Evolutionary conservation across 2,888 invertebrate species (phyloP), one percentile per base, ranked within the genome.

Genomic region (Cyclophora albipunctata): DNA sequence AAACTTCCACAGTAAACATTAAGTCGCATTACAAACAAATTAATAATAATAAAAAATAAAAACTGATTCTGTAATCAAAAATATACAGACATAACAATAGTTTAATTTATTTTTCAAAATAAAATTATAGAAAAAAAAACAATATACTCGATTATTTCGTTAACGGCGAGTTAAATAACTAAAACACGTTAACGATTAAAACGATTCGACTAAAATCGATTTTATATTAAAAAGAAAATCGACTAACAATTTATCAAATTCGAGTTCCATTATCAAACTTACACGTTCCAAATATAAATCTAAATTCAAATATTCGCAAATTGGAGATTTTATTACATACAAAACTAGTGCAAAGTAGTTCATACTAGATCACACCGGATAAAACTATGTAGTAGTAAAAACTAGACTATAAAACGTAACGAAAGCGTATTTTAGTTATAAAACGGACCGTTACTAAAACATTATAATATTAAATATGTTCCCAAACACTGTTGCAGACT

Each of bases 11-110:
- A 53, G 51, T 44, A 51, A 57, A 57, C 54, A 58, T 60, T 52
- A 48, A 55, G 54, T 55, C 60, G 65, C 67, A 61, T 59, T 55
- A 60, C 59, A 45, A 60, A 58, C 54, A 51, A 58, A 55, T 54
- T 59, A 59, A 64, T 56, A 51, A 49, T 48, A 59, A 66, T 62
- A 66, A 62, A 63, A 57, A 59, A 54, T 55, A 66, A 69, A 65
- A 66, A 66, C 68, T 68, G 67, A 68, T 69, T 73, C 72, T 71
- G 75, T 67, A 78, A 69, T 77, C 81, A 83, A 83, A 85, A 82
- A 85, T 82, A 82, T 84, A 82, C 81, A 84, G 73, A 84, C 69
- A 79, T 67, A 75, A 73, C 67, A 69, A 66, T 62, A 49, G 48
- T 50, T 51, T 34, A 52, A 52, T 50, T 52, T 53, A 57, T 46